Evolutionary conservation across 1,140 invertebrate genomes (phyloP), one percentile per base, ranked within the genome.

Genomic region (Zaprionus vittiger): DNA sequence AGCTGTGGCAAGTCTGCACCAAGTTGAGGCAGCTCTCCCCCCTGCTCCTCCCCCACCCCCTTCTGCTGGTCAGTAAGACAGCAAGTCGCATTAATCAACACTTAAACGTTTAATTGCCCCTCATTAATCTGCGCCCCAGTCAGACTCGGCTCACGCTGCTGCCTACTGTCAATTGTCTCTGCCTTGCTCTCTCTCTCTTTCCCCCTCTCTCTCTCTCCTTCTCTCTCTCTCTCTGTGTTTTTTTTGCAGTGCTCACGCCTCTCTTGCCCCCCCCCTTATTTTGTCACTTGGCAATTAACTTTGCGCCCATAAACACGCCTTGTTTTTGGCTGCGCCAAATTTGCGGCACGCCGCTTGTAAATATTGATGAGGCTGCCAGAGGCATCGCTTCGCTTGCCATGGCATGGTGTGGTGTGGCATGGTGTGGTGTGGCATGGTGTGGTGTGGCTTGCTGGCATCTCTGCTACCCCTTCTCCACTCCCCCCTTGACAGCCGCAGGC

Each of bases 261-360:
- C n/a, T 26, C 11, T 14, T 5, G 20, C 49, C 64, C 11, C 55
- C 52, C 75, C 72, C 70, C 81, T 79, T 77, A 84, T 90, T 90
- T 89, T 85, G 85, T 90, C 85, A 90, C 90, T 90, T 90, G 70
- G 85, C 85, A 90, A 90, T 90, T 90, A 90, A 90, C 85, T 90
- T 90, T 84, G 69, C 75, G 62, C 65, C 66, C 38, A 77, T 77
- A 73, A 77, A 77, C 69, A 77, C 65, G 71, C 75, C 71, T 60
- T 41, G 22, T 26, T 64, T 55, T 60, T 49, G 70, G 37, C 61
- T 69, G 84, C 77, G 81, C 83, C 84, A 89, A 75, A 89, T 87
- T 81, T 73, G 84, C 47, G 81, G 84, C 84, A 81, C 69, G 81
- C 84, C 84, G 85, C 84, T 81, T 84, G 85, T 90, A 90, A 90